These are phyloP conservation scores for Ptychadena robeensis DNA, from an alignment of 2,797 vertebrate genomes.

Conservation along the genomic window DNA sequence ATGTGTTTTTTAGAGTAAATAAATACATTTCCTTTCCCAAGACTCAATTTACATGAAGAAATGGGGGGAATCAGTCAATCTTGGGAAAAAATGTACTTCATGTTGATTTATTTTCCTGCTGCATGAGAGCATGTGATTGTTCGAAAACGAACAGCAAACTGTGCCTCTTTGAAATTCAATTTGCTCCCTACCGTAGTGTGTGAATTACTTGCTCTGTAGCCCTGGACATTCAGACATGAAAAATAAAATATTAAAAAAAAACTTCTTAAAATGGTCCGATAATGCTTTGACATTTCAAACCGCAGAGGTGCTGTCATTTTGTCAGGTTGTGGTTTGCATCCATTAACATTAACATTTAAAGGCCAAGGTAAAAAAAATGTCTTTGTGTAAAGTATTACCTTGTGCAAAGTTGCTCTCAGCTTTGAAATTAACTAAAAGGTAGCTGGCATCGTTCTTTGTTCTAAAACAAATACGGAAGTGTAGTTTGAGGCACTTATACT, in stretches of 20 bases:
- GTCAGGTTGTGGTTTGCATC: slow-evolving; percentile 59
- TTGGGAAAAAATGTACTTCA: slow-evolving; percentile 41
- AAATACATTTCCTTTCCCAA: slow-evolving; percentile 9
- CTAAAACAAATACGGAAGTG: slow-evolving; percentile 31
- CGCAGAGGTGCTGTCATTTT: slow-evolving; percentile 55
- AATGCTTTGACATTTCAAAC: slow-evolving; percentile 60
- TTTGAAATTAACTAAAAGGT: slow-evolving; percentile 47
- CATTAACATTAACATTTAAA: slow-evolving; percentile 63
- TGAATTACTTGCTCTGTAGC: slow-evolving; percentile 55
- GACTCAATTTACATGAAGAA: slow-evolving; percentile 32
- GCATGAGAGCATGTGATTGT: slow-evolving; percentile 32
- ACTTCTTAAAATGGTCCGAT: slow-evolving; percentile 52
- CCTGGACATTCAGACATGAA: slow-evolving; percentile 47
- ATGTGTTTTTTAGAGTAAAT: slow-evolving; percentile 22
- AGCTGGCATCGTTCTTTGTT: slow-evolving; percentile 28
- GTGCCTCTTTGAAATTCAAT: slow-evolving; percentile 61
- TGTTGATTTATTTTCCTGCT: slow-evolving; percentile 52
- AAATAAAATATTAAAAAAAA: slow-evolving; percentile 43
- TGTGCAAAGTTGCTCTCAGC: slow-evolving; percentile 45
- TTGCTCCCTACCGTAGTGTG: slow-evolving; percentile 50
- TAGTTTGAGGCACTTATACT: slow-evolving; percentile 25
- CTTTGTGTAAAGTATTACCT: slow-evolving; percentile 52
- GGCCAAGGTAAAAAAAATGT: slow-evolving; percentile 56
- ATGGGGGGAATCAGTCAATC: slow-evolving; percentile 7
- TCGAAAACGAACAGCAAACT: slow-evolving; percentile 44